Evolutionary conservation across 2,113 vertebrate genomes (phyloP).

Genomic region (Paralichthys olivaceus): DNA sequence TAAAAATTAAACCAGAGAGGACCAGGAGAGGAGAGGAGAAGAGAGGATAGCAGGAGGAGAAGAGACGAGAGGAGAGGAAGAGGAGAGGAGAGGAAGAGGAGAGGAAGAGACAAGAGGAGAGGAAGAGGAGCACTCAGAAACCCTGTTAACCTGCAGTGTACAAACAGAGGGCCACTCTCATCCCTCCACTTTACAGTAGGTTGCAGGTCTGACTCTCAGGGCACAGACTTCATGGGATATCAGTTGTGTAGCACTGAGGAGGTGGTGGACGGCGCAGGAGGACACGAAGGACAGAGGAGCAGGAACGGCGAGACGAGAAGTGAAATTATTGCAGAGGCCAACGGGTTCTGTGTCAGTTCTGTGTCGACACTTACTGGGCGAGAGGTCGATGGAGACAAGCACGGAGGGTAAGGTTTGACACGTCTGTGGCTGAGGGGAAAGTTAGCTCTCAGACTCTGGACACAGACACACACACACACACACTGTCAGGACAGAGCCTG

Average conservation of each 20-base stretch:
- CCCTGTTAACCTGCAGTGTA: too few relatives aligned
- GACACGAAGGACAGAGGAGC: neutral
- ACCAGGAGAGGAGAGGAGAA: too few relatives aligned
- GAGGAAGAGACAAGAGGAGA: too few relatives aligned
- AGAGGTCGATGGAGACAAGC: constrained; percentile 54
- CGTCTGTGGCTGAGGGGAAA: constrained; percentile 56
- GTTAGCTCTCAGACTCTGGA: constrained; percentile 25
- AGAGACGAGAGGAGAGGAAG: too few relatives aligned
- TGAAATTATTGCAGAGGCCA: neutral
- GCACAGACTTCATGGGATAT: too few relatives aligned
- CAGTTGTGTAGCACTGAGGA: too few relatives aligned
- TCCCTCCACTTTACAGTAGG: too few relatives aligned
- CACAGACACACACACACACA: constrained; percentile 11
- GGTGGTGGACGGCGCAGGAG: neutral
- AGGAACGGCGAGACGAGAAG: neutral
- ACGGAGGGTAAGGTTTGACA: constrained; percentile 51
- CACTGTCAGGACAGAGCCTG: constrained; percentile 27
- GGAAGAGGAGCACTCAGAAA: neutral
- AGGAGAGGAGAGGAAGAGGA: too few relatives aligned
- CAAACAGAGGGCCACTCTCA: too few relatives aligned
- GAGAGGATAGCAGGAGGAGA: too few relatives aligned
- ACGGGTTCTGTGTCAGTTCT: neutral
- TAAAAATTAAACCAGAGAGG: too few relatives aligned
- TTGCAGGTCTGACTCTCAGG: too few relatives aligned
- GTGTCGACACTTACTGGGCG: constrained; percentile 58